Conservation (phyloP, 2,888 invertebrate species). For the Mythimna pallens region DNA sequence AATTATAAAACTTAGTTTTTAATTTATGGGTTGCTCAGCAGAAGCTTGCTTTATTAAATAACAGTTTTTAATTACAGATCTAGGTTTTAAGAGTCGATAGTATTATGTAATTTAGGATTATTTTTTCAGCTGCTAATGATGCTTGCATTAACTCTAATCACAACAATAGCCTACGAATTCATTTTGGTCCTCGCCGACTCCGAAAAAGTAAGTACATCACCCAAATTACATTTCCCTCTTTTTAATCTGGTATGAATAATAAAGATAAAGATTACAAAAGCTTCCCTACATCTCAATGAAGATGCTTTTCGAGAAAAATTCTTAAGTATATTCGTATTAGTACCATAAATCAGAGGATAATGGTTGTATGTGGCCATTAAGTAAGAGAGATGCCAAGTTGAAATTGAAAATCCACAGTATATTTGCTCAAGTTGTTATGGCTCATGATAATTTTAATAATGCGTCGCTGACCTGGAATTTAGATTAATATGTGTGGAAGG, state of each 20-base stretch:
- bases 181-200: conserved; percentile 65
- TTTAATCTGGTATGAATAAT: conserved; percentile 42
- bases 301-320: conserved; percentile 50
- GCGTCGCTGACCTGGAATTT: conserved; percentile 45
- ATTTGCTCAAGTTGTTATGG: conserved; percentile 57
- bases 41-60: no score
- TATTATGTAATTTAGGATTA: no score
- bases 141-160: conserved; percentile 67
- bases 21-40: no score
- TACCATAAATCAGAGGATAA: conserved; percentile 63
- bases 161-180: conserved; percentile 72
- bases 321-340: conserved; percentile 65
- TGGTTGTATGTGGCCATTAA: conserved; percentile 64
- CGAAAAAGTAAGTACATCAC: conserved; percentile 63
- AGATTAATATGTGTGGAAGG: conserved; percentile 49
- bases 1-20: neutral
- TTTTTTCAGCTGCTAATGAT: conserved; percentile 73
- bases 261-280: conserved; percentile 31
- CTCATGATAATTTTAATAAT: conserved; percentile 59
- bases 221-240: conserved; percentile 28
- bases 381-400: conserved; percentile 64
- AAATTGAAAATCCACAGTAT: conserved; percentile 64
- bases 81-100: neutral
- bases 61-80: neutral
- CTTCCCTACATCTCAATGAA: conserved; percentile 39